These are phyloP conservation scores for Lasiurus cinereus DNA, from an alignment of 2,113 vertebrate genomes.

Conservation along the genomic window DNA sequence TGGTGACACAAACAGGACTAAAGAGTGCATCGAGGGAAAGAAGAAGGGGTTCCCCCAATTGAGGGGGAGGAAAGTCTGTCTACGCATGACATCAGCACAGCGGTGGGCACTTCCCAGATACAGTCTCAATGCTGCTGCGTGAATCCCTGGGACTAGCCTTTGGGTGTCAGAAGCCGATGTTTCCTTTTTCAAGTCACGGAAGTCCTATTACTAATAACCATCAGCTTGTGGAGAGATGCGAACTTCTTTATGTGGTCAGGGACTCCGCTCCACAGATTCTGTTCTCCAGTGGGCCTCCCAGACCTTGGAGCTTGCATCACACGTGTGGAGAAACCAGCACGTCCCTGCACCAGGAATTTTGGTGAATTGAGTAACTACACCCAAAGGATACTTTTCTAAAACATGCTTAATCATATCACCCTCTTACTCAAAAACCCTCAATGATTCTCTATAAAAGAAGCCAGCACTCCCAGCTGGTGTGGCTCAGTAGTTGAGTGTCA, in stretches of 20 bases:
- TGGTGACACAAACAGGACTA: background rate
- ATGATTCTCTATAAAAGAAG: background rate
- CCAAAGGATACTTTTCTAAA: background rate
- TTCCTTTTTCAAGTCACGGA: background rate
- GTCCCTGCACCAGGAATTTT: accelerated
- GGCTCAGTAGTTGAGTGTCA: too few species aligned
- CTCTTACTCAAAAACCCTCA: background rate
- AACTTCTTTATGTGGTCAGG: background rate
- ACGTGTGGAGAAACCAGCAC: accelerated
- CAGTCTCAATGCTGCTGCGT: accelerated
- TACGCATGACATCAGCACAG: background rate
- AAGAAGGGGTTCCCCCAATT: accelerated
- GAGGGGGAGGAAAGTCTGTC: background rate
- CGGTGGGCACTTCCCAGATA: too few species aligned
- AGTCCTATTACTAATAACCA: background rate
- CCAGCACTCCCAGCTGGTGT: accelerated
- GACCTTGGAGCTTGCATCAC: background rate
- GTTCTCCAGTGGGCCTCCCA: background rate
- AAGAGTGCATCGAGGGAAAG: background rate
- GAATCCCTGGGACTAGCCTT: background rate
- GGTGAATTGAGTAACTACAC: background rate
- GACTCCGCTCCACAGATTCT: background rate
- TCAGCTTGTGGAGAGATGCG: background rate
- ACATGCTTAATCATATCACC: background rate
- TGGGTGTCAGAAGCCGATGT: background rate